Percentiles rank a stretch among this genome's conserved stretches.
Conservation (phyloP, 2,113 vertebrate genomes). For the Onychostoma macrolepis region DNA sequence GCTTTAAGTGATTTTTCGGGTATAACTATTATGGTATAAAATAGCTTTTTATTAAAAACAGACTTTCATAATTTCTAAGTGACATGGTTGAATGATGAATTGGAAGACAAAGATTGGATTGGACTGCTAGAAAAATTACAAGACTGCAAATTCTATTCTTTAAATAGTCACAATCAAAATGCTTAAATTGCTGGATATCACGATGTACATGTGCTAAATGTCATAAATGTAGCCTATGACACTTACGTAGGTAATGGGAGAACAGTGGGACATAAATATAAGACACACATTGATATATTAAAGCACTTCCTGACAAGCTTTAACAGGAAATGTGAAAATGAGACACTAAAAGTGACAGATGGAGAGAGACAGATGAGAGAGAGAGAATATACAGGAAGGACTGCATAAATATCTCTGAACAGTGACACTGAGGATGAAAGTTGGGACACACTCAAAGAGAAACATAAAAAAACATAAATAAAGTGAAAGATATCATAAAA, state of each 20-base stretch:
- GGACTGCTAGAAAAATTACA: not conserved
- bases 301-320: not conserved
- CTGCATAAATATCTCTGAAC: not conserved
- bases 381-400: conserved; percentile 7
- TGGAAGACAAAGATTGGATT: not conserved
- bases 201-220: not conserved
- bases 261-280: conserved; percentile 2
- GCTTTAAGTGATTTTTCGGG: conserved; percentile 40
- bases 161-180: not conserved
- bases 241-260: not conserved
- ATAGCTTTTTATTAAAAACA: conserved; percentile 41
- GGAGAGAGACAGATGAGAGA: not conserved
- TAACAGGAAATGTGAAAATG: conserved; percentile 7
- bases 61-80: not conserved
- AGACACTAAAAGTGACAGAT: not conserved
- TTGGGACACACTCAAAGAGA: not conserved
- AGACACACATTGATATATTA: not conserved
- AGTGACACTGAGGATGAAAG: not conserved
- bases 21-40: conserved; percentile 51
- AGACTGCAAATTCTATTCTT: not conserved
- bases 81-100: not conserved
- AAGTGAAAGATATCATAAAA: conserved; percentile 1
- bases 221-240: not conserved
- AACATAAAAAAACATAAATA: not conserved
- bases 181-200: not conserved